phyloP scores from a whole-genome alignment of 2,797 vertebrate genomes.

The Pyrocephalus nanus region DNA sequence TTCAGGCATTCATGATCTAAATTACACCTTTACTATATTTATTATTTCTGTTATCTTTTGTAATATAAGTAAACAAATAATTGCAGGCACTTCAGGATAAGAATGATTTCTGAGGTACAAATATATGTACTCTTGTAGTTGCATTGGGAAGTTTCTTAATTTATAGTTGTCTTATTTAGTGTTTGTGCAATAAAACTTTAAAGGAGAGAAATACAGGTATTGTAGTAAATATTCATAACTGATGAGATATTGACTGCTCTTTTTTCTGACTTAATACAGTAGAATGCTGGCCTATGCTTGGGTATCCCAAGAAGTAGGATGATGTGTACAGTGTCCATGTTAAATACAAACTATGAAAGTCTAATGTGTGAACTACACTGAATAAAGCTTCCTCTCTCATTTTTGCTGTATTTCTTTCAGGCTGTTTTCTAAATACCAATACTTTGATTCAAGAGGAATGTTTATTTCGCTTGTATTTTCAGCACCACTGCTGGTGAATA shows the following conservation, averaged over 20 bases:
- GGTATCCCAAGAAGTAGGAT: not conserved
- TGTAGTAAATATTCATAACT: not conserved
- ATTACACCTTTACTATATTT: not conserved
- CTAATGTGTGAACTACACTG: not conserved
- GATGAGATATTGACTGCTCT: not conserved
- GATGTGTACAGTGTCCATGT: not conserved
- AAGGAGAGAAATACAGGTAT: not conserved
- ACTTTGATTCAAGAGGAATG: conserved; percentile 97
- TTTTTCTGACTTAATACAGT: not conserved
- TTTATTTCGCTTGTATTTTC: conserved; percentile 95
- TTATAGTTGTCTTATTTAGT: not conserved
- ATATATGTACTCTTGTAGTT: not conserved
- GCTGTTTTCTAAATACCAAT: conserved; percentile 90
- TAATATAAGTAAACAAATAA: not conserved
- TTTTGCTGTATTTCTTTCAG: conserved; percentile 72
- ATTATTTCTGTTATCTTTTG: not conserved
- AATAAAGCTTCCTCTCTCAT: not conserved
- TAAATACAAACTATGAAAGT: not conserved
- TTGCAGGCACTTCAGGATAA: not conserved
- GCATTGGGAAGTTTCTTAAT: not conserved
- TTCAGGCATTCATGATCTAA: not conserved
- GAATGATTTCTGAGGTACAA: not conserved
- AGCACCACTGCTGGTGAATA: conserved; percentile 87
- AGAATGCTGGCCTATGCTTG: not conserved
- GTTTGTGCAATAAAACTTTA: not conserved